Percentiles rank a stretch among this genome's conserved stretches.
Conservation (phyloP, 1,140 invertebrate genomes). For the Stegodyphus dumicola region DNA sequence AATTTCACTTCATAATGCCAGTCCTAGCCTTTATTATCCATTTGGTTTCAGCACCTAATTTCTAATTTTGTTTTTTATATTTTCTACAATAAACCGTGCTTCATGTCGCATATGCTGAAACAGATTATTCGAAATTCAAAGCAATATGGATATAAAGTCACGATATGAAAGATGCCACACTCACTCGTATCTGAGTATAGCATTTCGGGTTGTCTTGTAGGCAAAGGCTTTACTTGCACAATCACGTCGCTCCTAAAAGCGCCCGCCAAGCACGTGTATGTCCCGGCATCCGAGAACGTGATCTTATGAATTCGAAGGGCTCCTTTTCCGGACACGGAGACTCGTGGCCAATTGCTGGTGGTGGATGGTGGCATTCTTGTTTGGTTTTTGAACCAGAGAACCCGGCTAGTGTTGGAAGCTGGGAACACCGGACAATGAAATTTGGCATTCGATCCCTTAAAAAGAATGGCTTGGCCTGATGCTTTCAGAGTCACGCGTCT, state of each 20-base stretch:
- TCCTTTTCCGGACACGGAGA: conserved; percentile 65
- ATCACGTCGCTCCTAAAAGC: conserved; percentile 43
- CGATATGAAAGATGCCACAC: neutral
- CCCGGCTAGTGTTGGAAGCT: conserved; percentile 16
- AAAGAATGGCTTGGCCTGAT: conserved; percentile 84
- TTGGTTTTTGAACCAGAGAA: conserved; percentile 52
- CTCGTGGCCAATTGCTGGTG: conserved; percentile 35
- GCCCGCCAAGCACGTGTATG: conserved; percentile 78
- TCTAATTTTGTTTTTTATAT: no score
- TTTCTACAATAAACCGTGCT: no score
- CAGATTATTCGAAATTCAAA: no score
- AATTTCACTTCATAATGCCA: no score
- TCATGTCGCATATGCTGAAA: no score
- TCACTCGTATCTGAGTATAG: conserved; percentile 33
- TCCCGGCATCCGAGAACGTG: conserved; percentile 79
- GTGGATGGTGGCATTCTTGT: conserved; percentile 41
- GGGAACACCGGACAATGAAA: conserved; percentile 80
- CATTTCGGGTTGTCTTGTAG: conserved; percentile 18
- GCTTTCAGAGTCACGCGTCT: conserved; percentile 69
- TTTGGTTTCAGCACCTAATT: no score
- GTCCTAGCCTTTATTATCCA: no score
- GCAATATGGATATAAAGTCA: no score
- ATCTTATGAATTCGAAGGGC: conserved; percentile 84
- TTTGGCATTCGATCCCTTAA: conserved; percentile 86
- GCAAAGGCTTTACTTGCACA: conserved; percentile 40